A percentile compares a stretch with the other conserved stretches of the same genome.
Conservation (phyloP, 2,888 invertebrate species). For the Venustoraphidia nigricollis region DNA sequence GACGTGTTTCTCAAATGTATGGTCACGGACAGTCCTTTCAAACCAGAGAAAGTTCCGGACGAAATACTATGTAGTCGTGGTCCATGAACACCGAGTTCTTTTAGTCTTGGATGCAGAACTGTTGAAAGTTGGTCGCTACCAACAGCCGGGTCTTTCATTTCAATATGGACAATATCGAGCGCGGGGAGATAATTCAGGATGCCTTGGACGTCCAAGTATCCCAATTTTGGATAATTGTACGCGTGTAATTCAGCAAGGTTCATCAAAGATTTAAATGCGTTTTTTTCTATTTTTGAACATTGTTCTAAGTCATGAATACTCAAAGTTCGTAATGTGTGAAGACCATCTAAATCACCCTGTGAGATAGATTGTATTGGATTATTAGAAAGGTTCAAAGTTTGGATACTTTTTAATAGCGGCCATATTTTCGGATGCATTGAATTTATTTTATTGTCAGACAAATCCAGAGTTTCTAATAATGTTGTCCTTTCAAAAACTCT, state of each 20-base stretch:
- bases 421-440: conserved; percentile 48
- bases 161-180: conserved; percentile 63
- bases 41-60: conserved; percentile 69
- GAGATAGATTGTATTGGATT: conserved; percentile 70
- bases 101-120: conserved; percentile 61
- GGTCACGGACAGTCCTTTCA: conserved; percentile 53
- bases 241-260: conserved; percentile 56
- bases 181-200: conserved; percentile 59
- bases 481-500: conserved; percentile 65
- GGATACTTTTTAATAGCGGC: conserved; percentile 54
- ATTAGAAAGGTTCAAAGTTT: conserved; percentile 60
- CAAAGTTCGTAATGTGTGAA: conserved; percentile 47
- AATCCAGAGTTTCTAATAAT: conserved; percentile 57
- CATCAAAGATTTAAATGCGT: conserved; percentile 55
- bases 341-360: conserved; percentile 57
- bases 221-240: conserved; percentile 61
- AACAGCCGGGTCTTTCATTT: conserved; percentile 69
- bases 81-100: conserved; percentile 59
- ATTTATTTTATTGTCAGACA: conserved; percentile 55
- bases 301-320: conserved; percentile 50
- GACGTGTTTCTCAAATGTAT: conserved; percentile 73
- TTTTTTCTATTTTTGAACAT: conserved; percentile 66
- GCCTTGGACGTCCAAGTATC: conserved; percentile 75
- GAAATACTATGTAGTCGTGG: conserved; percentile 59
- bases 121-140: conserved; percentile 71